phyloP scores from a whole-genome alignment of 1,140 invertebrate species.

The Cephus cinctus region DNA sequence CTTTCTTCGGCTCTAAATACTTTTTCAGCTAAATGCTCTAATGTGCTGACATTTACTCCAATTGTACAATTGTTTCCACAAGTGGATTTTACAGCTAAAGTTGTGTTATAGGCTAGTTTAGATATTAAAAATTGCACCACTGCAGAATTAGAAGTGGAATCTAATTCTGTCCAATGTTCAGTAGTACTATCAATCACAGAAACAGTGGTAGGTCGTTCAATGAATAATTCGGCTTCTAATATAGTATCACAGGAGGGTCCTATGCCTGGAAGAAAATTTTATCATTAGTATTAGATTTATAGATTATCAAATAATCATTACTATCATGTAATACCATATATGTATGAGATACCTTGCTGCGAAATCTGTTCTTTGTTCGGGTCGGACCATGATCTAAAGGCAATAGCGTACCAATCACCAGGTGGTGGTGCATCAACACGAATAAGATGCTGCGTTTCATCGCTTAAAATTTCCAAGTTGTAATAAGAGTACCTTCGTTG shows the following conservation, averaged over 20 bases:
- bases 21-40: too few relatives aligned
- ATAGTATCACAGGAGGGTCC: slow-evolving; percentile 58
- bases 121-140: slow-evolving; percentile 39
- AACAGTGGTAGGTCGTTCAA: slow-evolving; percentile 44
- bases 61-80: slow-evolving; percentile 42
- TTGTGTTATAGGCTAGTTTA: slow-evolving; percentile 19
- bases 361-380: slow-evolving; percentile 68
- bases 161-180: slow-evolving; percentile 28
- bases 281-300: neutral
- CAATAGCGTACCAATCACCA: slow-evolving; percentile 78
- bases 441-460: slow-evolving; percentile 55
- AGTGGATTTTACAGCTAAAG: slow-evolving; percentile 29
- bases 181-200: slow-evolving; percentile 33
- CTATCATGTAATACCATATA: neutral
- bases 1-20: too few relatives aligned
- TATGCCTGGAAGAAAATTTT: slow-evolving; percentile 44
- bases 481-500: slow-evolving; percentile 50
- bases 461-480: slow-evolving; percentile 52
- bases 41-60: slow-evolving; percentile 33
- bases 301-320: slow-evolving; percentile 1
- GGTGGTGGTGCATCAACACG: slow-evolving; percentile 65
- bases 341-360: slow-evolving; percentile 64
- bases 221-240: slow-evolving; percentile 59
- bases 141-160: slow-evolving; percentile 30
- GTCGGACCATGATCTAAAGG: slow-evolving; percentile 73